phyloP scores from a whole-genome alignment of 2,888 invertebrate genomes.

The Pemphredon lugubris region DNA sequence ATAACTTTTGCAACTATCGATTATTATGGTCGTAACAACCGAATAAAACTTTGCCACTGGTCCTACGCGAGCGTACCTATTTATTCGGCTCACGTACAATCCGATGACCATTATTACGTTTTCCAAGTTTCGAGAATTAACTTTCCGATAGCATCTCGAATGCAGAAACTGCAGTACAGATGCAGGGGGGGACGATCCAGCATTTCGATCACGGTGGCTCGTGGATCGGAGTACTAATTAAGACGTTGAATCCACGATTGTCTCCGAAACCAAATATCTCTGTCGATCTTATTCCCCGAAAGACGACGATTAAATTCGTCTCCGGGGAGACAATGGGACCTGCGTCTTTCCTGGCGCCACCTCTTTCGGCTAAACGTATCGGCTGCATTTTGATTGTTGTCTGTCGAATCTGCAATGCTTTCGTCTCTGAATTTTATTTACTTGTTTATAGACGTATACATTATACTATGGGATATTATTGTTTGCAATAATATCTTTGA shows the following conservation, averaged over 20 bases:
- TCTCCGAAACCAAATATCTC: slow-evolving; percentile 74
- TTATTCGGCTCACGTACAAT: too few relatives aligned
- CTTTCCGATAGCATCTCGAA: slow-evolving; percentile 32
- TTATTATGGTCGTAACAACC: too few relatives aligned
- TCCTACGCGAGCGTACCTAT: too few relatives aligned
- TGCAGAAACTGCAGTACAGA: too few relatives aligned
- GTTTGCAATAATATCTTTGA: too few relatives aligned
- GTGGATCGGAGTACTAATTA: slow-evolving; percentile 73
- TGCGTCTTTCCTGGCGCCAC: slow-evolving; percentile 50
- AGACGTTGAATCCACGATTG: slow-evolving; percentile 75
- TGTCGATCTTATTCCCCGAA: slow-evolving; percentile 46
- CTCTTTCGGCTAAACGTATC: slow-evolving; percentile 32
- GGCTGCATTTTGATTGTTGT: slow-evolving; percentile 18
- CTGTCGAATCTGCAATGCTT: not conserved
- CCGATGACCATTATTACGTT: too few relatives aligned
- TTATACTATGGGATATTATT: too few relatives aligned
- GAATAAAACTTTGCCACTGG: too few relatives aligned
- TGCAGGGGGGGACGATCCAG: slow-evolving; percentile 25
- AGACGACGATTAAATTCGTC: slow-evolving; percentile 53
- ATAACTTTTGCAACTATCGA: too few relatives aligned
- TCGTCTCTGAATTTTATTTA: too few relatives aligned
- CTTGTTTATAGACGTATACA: too few relatives aligned
- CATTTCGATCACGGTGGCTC: slow-evolving; percentile 53
- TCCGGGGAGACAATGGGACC: slow-evolving; percentile 43
- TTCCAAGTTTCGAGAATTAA: too few relatives aligned